A percentile compares a stretch with the other conserved stretches of the same genome.
Conservation (phyloP, 1,140 invertebrate genomes). For the Cephus cinctus region DNA sequence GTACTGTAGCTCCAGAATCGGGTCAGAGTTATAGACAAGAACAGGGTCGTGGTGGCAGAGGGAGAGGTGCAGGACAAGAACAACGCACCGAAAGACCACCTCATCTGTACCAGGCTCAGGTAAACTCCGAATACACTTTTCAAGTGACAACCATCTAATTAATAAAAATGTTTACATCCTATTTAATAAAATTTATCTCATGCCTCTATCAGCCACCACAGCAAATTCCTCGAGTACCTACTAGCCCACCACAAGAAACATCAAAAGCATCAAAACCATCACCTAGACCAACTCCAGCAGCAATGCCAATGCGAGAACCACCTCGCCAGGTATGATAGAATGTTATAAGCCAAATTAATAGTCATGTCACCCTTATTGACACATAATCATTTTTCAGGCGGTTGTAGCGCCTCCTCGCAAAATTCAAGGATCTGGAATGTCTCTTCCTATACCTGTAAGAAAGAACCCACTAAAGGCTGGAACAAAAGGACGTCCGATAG, state of each 20-base stretch:
- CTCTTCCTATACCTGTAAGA: conserved; percentile 22
- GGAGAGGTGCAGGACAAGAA: not conserved
- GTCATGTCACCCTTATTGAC: no score
- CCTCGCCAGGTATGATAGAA: no score
- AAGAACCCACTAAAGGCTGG: conserved; percentile 36
- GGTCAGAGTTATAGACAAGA: not conserved
- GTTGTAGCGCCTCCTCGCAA: not conserved
- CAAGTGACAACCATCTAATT: not conserved
- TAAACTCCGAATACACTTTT: not conserved
- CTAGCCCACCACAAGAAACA: not conserved
- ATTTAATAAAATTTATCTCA: no score
- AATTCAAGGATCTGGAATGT: conserved; percentile 14
- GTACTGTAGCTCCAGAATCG: not conserved
- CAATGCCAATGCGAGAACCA: no score
- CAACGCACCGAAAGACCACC: not conserved
- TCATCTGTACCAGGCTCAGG: not conserved
- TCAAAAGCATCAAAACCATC: not conserved
- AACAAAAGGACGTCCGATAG: conserved; percentile 46
- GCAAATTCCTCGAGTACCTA: not conserved
- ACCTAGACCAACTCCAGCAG: no score
- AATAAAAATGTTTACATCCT: not conserved
- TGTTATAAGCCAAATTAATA: no score
- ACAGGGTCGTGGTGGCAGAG: conserved; percentile 2
- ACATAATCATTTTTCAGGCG: not conserved
- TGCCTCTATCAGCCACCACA: not conserved